phyloP scores from a whole-genome alignment of 2,113 vertebrate genomes.

The Caloenas nicobarica region DNA sequence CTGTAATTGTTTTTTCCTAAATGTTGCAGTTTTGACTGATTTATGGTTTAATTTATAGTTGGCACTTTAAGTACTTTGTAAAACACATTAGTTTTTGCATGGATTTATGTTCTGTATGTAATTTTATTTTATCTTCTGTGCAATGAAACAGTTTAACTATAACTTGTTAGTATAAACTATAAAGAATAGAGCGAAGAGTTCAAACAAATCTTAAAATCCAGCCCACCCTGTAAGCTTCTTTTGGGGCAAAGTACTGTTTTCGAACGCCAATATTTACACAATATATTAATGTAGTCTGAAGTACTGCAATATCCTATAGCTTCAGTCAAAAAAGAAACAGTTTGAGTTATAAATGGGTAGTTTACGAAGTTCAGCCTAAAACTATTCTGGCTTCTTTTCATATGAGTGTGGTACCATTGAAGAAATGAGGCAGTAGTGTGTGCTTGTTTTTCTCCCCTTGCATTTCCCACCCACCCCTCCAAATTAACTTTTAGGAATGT shows the following conservation, averaged over 20 bases:
- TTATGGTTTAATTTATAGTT: slow-evolving; percentile 45
- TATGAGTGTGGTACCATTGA: not conserved
- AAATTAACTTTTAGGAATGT: not conserved
- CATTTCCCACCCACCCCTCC: rapidly evolving
- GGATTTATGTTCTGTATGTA: slow-evolving; percentile 10
- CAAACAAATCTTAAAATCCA: not conserved
- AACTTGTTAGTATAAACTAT: slow-evolving; percentile 24
- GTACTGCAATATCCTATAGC: not conserved
- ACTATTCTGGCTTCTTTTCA: not conserved
- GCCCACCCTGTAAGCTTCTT: not conserved
- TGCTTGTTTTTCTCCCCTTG: not conserved
- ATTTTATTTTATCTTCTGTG: slow-evolving; percentile 37
- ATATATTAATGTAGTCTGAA: not conserved
- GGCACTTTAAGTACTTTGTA: slow-evolving; percentile 11
- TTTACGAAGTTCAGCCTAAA: not conserved
- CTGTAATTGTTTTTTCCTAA: slow-evolving; percentile 34
- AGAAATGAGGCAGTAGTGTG: not conserved
- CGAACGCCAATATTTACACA: not conserved
- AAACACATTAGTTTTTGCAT: not conserved
- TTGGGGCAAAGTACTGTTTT: not conserved
- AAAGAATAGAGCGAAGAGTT: not conserved
- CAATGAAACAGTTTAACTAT: slow-evolving; percentile 31
- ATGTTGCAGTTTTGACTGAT: slow-evolving; percentile 50
- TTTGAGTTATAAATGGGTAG: not conserved
- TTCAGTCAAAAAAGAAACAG: not conserved